Evolutionary conservation across 2,797 vertebrate genomes (phyloP).

Genomic region (Pseudochromis fuscus): DNA sequence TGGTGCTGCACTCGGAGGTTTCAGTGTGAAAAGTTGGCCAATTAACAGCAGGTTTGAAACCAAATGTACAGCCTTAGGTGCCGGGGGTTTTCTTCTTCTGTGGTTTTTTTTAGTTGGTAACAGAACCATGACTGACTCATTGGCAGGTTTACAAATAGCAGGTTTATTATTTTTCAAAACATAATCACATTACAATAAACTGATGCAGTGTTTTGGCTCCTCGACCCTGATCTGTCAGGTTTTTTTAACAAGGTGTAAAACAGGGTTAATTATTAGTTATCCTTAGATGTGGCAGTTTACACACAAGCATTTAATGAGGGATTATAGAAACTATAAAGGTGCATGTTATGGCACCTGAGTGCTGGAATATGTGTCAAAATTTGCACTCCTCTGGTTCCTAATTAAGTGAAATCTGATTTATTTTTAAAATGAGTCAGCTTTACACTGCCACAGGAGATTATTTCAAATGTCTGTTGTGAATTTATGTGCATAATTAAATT

Average conservation of each 20-base stretch:
- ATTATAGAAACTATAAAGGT: not conserved
- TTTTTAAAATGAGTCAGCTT: not conserved
- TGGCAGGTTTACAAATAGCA: not conserved
- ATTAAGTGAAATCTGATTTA: not conserved
- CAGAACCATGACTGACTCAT: not conserved
- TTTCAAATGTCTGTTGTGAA: not conserved
- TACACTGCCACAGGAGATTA: not conserved
- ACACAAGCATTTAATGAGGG: not conserved
- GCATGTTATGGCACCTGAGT: not conserved
- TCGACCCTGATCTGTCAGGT: not conserved
- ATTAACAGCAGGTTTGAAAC: slow-evolving; percentile 43
- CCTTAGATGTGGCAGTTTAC: not conserved
- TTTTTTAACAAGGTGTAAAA: not conserved
- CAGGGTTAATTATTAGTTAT: not conserved
- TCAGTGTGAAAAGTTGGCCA: slow-evolving; percentile 44
- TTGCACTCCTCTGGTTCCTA: not conserved
- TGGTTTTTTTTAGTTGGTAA: not conserved
- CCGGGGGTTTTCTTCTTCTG: not conserved
- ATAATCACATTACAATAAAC: not conserved
- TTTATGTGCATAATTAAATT: not conserved
- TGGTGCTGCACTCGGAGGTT: slow-evolving; percentile 32
- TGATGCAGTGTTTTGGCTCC: not conserved
- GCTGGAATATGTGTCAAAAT: too few species aligned
- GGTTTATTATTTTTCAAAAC: not conserved
- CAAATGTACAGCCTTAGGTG: not conserved